Conservation (phyloP, 2,113 vertebrate species). For the Odontesthes bonariensis region DNA sequence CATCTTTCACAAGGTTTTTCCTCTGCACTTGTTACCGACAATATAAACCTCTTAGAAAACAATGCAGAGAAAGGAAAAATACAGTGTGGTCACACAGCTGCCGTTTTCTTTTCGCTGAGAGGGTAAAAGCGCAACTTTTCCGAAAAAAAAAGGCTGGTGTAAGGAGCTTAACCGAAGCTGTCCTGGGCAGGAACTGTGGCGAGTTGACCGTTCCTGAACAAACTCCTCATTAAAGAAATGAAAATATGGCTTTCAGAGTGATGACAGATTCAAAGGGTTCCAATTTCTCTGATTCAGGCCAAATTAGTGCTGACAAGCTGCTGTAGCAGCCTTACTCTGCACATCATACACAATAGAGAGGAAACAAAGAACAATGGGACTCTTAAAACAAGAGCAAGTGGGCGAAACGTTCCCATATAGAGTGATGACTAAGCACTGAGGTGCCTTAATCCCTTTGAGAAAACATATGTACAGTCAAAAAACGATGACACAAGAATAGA, state of each 20-base stretch:
- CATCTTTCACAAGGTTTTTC: not conserved
- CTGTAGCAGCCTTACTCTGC: constrained; percentile 30
- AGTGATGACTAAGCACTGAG: constrained; percentile 54
- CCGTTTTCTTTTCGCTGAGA: constrained; percentile 1
- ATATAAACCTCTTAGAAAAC: constrained; percentile 25
- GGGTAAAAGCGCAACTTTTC: not conserved
- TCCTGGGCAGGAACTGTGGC: not conserved
- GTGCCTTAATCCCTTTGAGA: constrained; percentile 50
- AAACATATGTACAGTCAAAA: constrained; percentile 60
- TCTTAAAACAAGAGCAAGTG: constrained; percentile 54
- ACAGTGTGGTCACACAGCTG: constrained; percentile 30
- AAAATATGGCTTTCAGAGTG: constrained; percentile 32
- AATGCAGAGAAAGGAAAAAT: constrained; percentile 7
- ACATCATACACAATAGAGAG: constrained; percentile 50
- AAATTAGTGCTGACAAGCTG: constrained; percentile 48
- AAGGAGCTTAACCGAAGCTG: constrained; percentile 8
- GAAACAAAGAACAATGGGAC: constrained; percentile 57
- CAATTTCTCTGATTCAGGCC: constrained; percentile 45
- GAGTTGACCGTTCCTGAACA: constrained; percentile 5
- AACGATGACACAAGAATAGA: constrained; percentile 51
- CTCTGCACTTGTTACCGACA: constrained; percentile 16
- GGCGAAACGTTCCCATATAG: constrained; percentile 46
- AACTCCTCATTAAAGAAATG: constrained; percentile 10
- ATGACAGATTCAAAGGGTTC: constrained; percentile 28
- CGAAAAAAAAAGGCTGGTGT: constrained; percentile 6